These are phyloP conservation scores for Stigmatopora nigra DNA, from an alignment of 2,113 vertebrate species.

Conservation along the genomic window DNA sequence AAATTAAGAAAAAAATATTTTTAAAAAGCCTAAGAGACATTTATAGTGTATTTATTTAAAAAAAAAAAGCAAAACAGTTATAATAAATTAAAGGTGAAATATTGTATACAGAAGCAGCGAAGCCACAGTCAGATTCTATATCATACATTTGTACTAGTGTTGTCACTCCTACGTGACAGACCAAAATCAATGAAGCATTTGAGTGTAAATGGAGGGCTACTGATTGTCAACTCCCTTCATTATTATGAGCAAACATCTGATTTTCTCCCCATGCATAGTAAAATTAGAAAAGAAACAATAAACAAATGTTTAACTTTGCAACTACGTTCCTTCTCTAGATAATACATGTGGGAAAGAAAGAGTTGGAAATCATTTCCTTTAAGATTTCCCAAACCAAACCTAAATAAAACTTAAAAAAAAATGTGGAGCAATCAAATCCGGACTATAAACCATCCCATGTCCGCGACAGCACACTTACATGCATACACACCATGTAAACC, in stretches of 20 bases:
- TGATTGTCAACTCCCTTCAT: slow-evolving; percentile 52
- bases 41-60: slow-evolving; percentile 50
- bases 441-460: slow-evolving; percentile 20
- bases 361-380: slow-evolving; percentile 18
- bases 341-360: slow-evolving; percentile 20
- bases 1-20: neutral
- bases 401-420: slow-evolving; percentile 31
- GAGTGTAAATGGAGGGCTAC: slow-evolving; percentile 32
- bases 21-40: slow-evolving; percentile 28
- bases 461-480: slow-evolving; percentile 42
- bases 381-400: slow-evolving; percentile 31
- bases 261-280: slow-evolving; percentile 52
- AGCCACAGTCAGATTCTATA: neutral
- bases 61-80: slow-evolving; percentile 47
- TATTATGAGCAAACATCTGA: slow-evolving; percentile 35
- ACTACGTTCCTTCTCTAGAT: slow-evolving; percentile 20
- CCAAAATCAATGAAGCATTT: slow-evolving; percentile 12
- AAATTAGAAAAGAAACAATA: slow-evolving; percentile 14
- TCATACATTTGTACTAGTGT: neutral
- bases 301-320: slow-evolving; percentile 23
- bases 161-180: neutral
- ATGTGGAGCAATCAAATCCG: slow-evolving; percentile 22
- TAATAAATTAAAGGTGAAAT: slow-evolving; percentile 69
- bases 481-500: slow-evolving; percentile 43
- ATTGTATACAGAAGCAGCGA: slow-evolving; percentile 32